Evolutionary conservation across 2,797 vertebrate species (phyloP).

Genomic region (Malacoraja senta): DNA sequence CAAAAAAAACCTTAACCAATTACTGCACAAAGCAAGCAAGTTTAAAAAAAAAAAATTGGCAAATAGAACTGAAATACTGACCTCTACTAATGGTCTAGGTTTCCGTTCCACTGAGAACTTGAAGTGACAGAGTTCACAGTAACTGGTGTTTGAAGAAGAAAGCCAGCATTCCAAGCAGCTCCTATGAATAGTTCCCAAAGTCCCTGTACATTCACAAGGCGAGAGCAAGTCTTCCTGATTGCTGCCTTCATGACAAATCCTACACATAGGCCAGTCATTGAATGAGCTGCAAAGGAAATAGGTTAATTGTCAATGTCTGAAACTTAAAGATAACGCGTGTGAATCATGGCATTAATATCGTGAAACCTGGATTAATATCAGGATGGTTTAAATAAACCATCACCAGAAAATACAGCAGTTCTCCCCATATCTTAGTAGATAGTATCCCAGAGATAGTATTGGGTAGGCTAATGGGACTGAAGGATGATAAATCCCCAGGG

Average conservation of each 20-base stretch:
- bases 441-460: too few species aligned
- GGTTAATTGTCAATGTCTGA: neutral
- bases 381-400: neutral
- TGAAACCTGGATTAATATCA: neutral
- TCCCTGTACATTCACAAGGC: conserved; percentile 72
- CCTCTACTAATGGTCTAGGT: conserved; percentile 67
- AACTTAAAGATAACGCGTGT: neutral
- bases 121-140: conserved; percentile 81
- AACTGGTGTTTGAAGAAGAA: conserved; percentile 75
- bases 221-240: conserved; percentile 74
- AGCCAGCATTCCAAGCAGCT: conserved; percentile 81
- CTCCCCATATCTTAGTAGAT: neutral
- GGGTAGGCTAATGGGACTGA: too few species aligned
- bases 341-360: neutral
- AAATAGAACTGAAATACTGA: conserved; percentile 50
- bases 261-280: conserved; percentile 65
- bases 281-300: conserved; percentile 54
- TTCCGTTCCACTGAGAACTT: conserved; percentile 75
- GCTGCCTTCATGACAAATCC: conserved; percentile 76
- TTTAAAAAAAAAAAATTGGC: too few species aligned
- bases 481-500: too few species aligned
- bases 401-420: neutral
- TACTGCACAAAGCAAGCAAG: conserved; percentile 38
- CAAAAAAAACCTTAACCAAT: conserved; percentile 21
- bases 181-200: conserved; percentile 73